These are phyloP conservation scores for Heliothis virescens DNA, from an alignment of 1,140 invertebrate species.

Conservation along the genomic window DNA sequence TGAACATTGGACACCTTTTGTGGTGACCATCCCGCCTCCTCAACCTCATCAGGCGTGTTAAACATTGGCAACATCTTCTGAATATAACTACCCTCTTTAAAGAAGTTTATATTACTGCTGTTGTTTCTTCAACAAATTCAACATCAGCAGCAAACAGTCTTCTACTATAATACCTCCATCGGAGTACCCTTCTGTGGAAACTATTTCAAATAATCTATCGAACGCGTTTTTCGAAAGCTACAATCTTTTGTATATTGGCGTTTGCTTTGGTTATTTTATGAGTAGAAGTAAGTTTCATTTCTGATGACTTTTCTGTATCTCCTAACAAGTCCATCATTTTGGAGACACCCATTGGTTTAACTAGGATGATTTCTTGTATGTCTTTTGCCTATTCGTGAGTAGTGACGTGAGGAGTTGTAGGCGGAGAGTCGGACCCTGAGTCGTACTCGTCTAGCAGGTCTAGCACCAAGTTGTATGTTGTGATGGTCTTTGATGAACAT, in stretches of 20 bases:
- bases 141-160: slow-evolving; percentile 98
- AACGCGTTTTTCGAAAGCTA: slow-evolving; percentile 99
- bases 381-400: slow-evolving; percentile 94
- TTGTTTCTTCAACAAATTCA: slow-evolving; percentile 98
- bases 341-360: slow-evolving; percentile 98
- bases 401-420: slow-evolving; percentile 94
- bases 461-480: slow-evolving; percentile 94
- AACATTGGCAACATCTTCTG: slow-evolving; percentile 96
- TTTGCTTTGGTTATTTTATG: slow-evolving; percentile 98
- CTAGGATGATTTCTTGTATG: slow-evolving; percentile 97
- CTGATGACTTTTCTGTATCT: slow-evolving; percentile 98
- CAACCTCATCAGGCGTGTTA: slow-evolving; percentile 89
- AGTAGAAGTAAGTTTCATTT: slow-evolving; percentile 98
- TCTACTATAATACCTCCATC: slow-evolving; percentile 99
- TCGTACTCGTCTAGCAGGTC: slow-evolving; percentile 98
- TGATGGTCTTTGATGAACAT: slow-evolving; percentile 98
- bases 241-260: slow-evolving; percentile 99
- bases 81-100: slow-evolving; percentile 98
- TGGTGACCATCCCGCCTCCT: slow-evolving; percentile 94
- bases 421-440: slow-evolving; percentile 94
- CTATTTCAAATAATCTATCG: slow-evolving; percentile 97
- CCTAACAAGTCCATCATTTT: slow-evolving; percentile 98
- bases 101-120: slow-evolving; percentile 99
- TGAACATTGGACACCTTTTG: slow-evolving; percentile 98
- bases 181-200: slow-evolving; percentile 95